Evolutionary conservation across 1,140 invertebrate genomes (phyloP).

Genomic region (Platorchestia sp.): DNA sequence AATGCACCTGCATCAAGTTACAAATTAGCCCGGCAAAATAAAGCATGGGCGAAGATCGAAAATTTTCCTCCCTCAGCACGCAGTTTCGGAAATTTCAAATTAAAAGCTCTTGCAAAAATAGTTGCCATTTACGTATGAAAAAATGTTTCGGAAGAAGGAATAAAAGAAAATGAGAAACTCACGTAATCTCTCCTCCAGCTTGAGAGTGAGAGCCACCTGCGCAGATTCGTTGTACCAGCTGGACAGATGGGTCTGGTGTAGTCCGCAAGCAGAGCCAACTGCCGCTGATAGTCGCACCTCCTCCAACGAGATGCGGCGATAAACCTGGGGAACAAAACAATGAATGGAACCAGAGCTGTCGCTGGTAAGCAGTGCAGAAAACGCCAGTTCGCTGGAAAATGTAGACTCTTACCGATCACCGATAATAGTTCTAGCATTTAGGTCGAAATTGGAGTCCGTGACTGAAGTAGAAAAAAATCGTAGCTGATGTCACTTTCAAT

Average conservation of each 20-base stretch:
- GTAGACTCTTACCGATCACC: not conserved
- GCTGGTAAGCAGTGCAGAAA: not conserved
- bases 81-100: not conserved
- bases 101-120: not conserved
- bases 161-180: slow-evolving; percentile 70
- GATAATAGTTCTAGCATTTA: not conserved
- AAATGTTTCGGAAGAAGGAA: not conserved
- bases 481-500: not conserved
- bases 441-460: not conserved
- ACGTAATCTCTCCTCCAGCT: slow-evolving; percentile 92
- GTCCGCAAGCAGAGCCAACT: slow-evolving; percentile 89
- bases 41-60: not conserved
- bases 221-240: slow-evolving; percentile 91
- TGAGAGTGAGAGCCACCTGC: slow-evolving; percentile 88
- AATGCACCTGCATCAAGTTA: not conserved
- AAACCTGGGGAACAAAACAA: slow-evolving; percentile 74
- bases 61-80: not conserved
- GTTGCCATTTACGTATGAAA: not conserved
- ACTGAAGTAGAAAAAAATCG: not conserved
- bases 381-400: too few species aligned
- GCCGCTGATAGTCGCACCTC: slow-evolving; percentile 89
- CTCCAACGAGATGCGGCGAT: slow-evolving; percentile 93
- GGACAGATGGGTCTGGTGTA: slow-evolving; percentile 91
- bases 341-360: not conserved
- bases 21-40: not conserved